Base-by-base conservation (phyloP, 2,888 invertebrate genomes). In the Trissoscelio sp. region DNA sequence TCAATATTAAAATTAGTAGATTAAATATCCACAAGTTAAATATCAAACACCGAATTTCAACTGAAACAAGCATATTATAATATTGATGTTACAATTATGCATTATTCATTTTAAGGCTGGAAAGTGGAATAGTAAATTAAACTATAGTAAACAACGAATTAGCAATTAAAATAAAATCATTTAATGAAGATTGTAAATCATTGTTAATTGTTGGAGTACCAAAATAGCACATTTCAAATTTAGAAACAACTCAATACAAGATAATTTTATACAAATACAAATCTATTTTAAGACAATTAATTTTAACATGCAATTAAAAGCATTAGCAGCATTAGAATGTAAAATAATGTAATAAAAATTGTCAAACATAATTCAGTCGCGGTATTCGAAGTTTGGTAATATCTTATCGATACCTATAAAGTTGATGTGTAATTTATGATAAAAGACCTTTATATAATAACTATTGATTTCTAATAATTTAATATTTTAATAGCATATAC, bases 391-490 rank as follows among this genome's bases (percentile, higher is more conserved):
- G 72, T 62, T 60, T 16, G 31, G 31, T 22, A 39, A 62, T 73
- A 73, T 31, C 60, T 73, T 60, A 73, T 53, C 39, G 42, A 44
- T 42, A 62, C 39, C 60, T 72, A 73, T 48, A 60, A 48, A 62
- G 53, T 62, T 57, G 37, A 48, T 70, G 20, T 44, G 37, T 58
- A 70, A 70, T 70, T 46, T 48, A 70, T 60, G 72, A 60, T 72
- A 60, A 72, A 72, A 28, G 60, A 44, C 12, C 42, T 20, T 70
- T 60, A 18, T 55, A 37, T 72, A 57, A 70, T 70, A 72, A 51
- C 51, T 51, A 72, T 58, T 72, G 60, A 60, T 60, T 72, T 60
- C 37, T 37, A 51, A 60, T 44, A 73, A 64, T 62, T 73, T 60
- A 51, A 73, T 73, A 60, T 73, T 64, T 64, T 42, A 62, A 55